Base-by-base conservation (phyloP, 2,797 vertebrate genomes). In the Mormyrops boulengeri region DNA sequence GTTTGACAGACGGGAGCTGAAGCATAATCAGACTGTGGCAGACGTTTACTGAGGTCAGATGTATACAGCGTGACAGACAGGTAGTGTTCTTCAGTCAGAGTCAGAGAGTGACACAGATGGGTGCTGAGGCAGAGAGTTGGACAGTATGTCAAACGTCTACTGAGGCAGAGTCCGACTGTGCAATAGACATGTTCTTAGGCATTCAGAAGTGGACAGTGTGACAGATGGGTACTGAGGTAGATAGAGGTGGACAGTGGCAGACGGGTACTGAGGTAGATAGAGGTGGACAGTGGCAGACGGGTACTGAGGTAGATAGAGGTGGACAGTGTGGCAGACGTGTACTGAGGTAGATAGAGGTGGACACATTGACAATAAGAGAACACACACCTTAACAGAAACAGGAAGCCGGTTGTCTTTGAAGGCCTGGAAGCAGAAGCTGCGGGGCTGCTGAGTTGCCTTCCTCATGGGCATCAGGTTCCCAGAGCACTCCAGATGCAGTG, bases 391-490 rank as follows among this genome's bases (percentile, higher is more conserved):
- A 91, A 99, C 96, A 4, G 98, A 96, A 50, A 99, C 97, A 4
- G 97, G 97, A 0, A 99, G 95, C 26, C 97, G 94, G 92, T 98
- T 99, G 92, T 99, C 98, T 91, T 96, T 96, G 92, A 99, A 99
- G 22, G 98, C 98, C 93, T 98, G 99, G 95, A 99, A 99, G 92
- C 96, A 97, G 96, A 99, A 99, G 92, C 96, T 98, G 73, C 98
- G 97, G 17, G 98, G 97, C 93, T 96, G 96, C 91, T 99, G 98
- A 5, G 98, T 95, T 2, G 98, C 97, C 93, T 98, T 99, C 93
- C 97, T 97, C 93, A 99, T 93, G 0, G 98, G 99, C 89, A 99
- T 96, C 86, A 99, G 95, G 95, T 99, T 99, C 90, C 99, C 99
- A 0, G 97, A 98, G 90, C 99, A 97, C 93, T 99, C 99, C 0